phyloP scores from a whole-genome alignment of 2,888 invertebrate genomes.

The Tinea trinotella region DNA sequence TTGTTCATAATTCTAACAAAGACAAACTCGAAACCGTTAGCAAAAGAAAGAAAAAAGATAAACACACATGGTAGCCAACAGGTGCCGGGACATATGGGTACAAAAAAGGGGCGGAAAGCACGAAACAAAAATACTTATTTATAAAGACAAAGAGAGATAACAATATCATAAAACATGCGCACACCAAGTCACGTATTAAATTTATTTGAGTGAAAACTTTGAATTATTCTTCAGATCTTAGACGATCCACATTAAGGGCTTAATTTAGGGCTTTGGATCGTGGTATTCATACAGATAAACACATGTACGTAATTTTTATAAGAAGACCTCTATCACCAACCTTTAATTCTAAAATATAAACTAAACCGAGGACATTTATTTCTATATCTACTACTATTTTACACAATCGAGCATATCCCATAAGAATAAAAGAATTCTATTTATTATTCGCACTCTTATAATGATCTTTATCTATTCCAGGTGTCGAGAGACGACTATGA shows the following conservation, averaged over 20 bases:
- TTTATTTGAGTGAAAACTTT: slow-evolving; percentile 44
- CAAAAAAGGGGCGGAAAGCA: slow-evolving; percentile 32
- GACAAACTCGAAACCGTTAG: not conserved
- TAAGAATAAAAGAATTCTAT: too few relatives aligned
- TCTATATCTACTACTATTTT: too few relatives aligned
- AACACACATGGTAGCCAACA: slow-evolving; percentile 45
- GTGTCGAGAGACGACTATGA: slow-evolving; percentile 65
- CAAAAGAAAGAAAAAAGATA: slow-evolving; percentile 17
- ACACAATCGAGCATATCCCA: too few relatives aligned
- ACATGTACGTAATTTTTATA: too few relatives aligned
- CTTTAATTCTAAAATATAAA: too few relatives aligned
- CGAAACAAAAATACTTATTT: not conserved
- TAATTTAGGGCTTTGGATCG: not conserved
- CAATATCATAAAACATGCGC: not conserved
- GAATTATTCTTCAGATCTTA: slow-evolving; percentile 32
- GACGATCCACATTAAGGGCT: not conserved
- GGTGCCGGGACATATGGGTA: slow-evolving; percentile 57
- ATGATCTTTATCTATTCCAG: slow-evolving; percentile 37
- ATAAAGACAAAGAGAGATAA: slow-evolving; percentile 31
- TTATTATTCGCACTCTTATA: too few relatives aligned
- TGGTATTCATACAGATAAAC: not conserved
- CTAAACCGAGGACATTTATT: too few relatives aligned
- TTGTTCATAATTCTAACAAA: not conserved
- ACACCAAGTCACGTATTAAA: slow-evolving; percentile 32
- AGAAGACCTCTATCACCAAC: too few relatives aligned